Conservation (phyloP, 2,888 invertebrate species). For the Andrena fulva region DNA sequence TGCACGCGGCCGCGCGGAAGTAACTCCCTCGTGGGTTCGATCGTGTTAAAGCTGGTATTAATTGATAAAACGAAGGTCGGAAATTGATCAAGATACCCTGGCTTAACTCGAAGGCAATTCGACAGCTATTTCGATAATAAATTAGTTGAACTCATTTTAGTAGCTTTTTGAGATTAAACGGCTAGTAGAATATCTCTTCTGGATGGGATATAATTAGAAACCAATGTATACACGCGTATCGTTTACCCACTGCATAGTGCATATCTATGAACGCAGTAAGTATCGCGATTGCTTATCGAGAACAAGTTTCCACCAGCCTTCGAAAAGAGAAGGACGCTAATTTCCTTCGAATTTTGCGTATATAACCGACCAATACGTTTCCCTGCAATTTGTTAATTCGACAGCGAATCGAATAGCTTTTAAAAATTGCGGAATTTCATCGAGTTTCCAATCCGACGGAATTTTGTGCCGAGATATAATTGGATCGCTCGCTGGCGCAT, state of each 20-base stretch:
- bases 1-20: background rate
- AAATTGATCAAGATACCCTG: background rate
- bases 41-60: background rate
- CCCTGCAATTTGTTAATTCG: background rate
- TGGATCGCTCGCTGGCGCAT: too few species aligned
- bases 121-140: background rate
- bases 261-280: background rate
- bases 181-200: background rate
- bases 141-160: background rate
- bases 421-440: background rate
- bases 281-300: background rate
- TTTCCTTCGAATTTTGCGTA: background rate
- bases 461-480: constrained; percentile 4
- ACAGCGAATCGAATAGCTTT: background rate
- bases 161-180: background rate
- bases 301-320: background rate
- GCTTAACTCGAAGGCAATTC: background rate
- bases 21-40: constrained; percentile 4
- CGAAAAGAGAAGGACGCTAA: background rate
- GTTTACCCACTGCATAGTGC: background rate
- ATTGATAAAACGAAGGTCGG: background rate
- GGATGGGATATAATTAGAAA: background rate
- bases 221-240: background rate
- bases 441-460: background rate
- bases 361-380: background rate